Evolutionary conservation across 2,113 vertebrate genomes (phyloP).

Genomic region (Gymnocephalus cernua): DNA sequence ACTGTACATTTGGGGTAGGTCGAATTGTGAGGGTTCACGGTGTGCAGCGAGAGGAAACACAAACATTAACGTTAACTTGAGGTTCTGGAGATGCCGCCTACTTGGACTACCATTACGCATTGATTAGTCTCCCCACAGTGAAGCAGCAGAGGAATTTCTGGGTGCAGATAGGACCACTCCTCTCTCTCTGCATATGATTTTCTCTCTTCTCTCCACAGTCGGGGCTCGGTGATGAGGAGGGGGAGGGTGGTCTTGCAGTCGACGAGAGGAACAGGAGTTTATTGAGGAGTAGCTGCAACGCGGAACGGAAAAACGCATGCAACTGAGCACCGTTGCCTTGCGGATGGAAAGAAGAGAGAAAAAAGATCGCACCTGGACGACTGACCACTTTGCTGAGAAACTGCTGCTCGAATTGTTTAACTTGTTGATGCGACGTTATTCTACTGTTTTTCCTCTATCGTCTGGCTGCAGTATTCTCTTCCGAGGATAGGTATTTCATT

Average conservation of each 20-base stretch:
- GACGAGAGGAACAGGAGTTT: conserved; percentile 83
- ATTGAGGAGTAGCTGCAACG: conserved; percentile 80
- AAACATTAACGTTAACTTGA: conserved; percentile 43
- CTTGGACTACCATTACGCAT: conserved; percentile 66
- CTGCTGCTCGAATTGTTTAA: conserved; percentile 76
- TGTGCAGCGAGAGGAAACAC: conserved; percentile 15
- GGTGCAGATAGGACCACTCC: conserved; percentile 81
- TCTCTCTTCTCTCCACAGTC: conserved; percentile 71
- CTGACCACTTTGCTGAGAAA: conserved; percentile 53
- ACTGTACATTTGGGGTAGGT: neutral
- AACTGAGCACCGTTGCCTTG: conserved; percentile 52
- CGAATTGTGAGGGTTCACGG: neutral
- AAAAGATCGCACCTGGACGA: conserved; percentile 42
- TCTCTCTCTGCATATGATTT: conserved; percentile 66
- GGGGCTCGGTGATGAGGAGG: conserved; percentile 66
- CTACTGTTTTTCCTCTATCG: conserved; percentile 42
- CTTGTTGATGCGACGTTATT: conserved; percentile 82
- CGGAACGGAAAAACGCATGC: conserved; percentile 62
- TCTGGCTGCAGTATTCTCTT: conserved; percentile 67
- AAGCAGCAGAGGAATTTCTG: conserved; percentile 76
- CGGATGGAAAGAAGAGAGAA: conserved; percentile 49
- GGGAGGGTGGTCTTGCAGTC: conserved; percentile 83
- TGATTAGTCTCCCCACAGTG: conserved; percentile 59
- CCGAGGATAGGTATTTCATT: conserved; percentile 53
- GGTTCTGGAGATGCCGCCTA: conserved; percentile 60